Conservation (phyloP, 2,888 invertebrate species). For the Phragmatobia fuliginosa region DNA sequence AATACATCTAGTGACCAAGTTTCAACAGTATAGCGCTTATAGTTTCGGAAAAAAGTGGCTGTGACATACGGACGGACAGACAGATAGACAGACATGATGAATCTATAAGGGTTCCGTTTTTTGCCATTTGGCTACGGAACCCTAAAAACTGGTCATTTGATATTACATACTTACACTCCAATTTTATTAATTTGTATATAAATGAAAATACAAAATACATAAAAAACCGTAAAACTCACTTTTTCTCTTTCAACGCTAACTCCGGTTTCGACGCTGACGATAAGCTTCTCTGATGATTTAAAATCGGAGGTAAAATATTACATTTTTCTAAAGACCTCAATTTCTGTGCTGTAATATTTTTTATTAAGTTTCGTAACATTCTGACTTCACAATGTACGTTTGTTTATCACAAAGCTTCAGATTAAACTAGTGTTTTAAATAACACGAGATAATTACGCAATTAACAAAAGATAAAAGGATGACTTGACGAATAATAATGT, state of each 20-base stretch:
- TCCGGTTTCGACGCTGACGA: conserved; percentile 74
- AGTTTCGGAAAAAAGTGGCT: no score
- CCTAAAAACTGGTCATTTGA: no score
- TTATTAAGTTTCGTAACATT: conserved; percentile 73
- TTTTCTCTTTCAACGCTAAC: conserved; percentile 72
- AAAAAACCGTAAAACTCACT: conserved; percentile 63
- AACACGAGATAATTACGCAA: conserved; percentile 30
- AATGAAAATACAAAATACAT: no score
- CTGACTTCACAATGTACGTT: conserved; percentile 27
- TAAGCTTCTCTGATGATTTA: conserved; percentile 64
- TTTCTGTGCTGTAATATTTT: conserved; percentile 65
- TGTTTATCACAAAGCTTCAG: conserved; percentile 42
- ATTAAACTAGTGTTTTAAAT: conserved; percentile 34
- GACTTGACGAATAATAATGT: conserved; percentile 32
- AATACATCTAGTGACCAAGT: no score
- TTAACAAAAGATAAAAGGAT: conserved; percentile 39
- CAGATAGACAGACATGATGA: no score
- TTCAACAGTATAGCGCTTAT: no score
- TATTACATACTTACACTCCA: no score
- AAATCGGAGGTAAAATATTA: conserved; percentile 62
- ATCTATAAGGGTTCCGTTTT: no score
- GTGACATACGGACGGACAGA: no score
- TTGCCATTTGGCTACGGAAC: no score
- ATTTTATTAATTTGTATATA: no score
- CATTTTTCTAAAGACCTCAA: conserved; percentile 63